Evolutionary conservation across 2,113 vertebrate species (phyloP), one percentile per base, ranked within the genome.

Genomic region (Australoheros scitulus): DNA sequence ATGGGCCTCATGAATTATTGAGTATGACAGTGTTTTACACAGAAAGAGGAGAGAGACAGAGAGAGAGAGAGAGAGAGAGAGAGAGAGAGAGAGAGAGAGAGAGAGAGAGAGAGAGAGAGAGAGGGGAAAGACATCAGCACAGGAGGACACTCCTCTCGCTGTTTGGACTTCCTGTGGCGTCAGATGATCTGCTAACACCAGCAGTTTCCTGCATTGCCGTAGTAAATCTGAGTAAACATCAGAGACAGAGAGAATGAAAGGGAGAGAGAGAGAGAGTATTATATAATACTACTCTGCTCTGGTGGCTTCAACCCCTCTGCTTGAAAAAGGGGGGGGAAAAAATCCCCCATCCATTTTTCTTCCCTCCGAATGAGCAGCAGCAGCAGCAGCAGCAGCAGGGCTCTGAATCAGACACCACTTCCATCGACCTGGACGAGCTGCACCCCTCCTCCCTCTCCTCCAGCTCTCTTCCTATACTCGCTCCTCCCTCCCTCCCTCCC

Each of bases 1-100:
- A 89, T 92, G 84, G 47, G 29, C 14, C 36, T 91, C 80, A 84
- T 94, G 88, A 94, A 95, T 95, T 89, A 91, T 91, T 91, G 58
- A 93, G 76, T 22, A 58, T 3, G 38, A 13, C 57, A 3, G 58
- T 59, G 80, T 87, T 88, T 78, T 60, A 17, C 77, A 87, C 85
- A 88, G 64, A 83, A 72, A 80, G 43, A n/a, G 77, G 70, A 36
- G 26, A 55, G 64, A 50, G 64, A 29, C 26, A n/a, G n/a, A n/a
- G n/a, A n/a, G n/a, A n/a, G 29, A 80, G 43, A 6, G 56, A 50
- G 79, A 60, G 41, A 22, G 61, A n/a, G 29, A 80, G 43, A 6
- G 56, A 50, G 79, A 60, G 41, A 22, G 61, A n/a, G 29, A 80
- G 43, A 6, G 56, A 50, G 79, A 60, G 41, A 22, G 61, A n/a